Evolutionary conservation across 2,797 vertebrate genomes (phyloP).

Genomic region (Garrulus glandarius): DNA sequence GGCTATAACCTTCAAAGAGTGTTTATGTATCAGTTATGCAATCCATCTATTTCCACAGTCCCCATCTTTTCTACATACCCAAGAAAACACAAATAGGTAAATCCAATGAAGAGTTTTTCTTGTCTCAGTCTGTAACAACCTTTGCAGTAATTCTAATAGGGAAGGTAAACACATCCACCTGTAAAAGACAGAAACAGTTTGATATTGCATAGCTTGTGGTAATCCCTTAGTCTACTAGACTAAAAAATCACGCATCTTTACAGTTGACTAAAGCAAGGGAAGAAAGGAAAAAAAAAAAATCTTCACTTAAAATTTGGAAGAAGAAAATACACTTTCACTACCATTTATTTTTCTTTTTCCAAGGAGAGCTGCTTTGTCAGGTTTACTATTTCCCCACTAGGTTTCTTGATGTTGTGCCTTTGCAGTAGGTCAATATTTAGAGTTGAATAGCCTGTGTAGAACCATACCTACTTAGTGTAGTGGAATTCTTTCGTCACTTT

Average conservation of each 20-base stretch:
- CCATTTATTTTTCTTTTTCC: background rate
- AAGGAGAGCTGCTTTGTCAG: background rate
- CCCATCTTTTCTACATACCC: background rate
- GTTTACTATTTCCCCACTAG: background rate
- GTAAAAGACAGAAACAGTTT: background rate
- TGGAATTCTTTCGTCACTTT: background rate
- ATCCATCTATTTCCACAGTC: background rate
- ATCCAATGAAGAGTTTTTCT: background rate
- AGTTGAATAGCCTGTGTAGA: background rate
- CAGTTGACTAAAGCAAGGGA: background rate
- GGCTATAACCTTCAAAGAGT: background rate
- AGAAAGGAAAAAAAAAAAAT: background rate
- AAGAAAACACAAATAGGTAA: background rate
- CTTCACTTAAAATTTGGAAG: background rate
- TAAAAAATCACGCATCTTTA: background rate
- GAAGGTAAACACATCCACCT: background rate
- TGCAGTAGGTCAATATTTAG: background rate
- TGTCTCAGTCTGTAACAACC: background rate
- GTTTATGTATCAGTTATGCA: background rate
- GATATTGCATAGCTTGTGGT: background rate
- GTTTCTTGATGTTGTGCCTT: background rate
- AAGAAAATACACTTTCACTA: accelerated
- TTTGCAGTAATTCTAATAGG: background rate
- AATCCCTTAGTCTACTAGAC: background rate
- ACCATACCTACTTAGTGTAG: background rate